Conservation (phyloP, 2,888 invertebrate species). For the Elysia crispata region DNA sequence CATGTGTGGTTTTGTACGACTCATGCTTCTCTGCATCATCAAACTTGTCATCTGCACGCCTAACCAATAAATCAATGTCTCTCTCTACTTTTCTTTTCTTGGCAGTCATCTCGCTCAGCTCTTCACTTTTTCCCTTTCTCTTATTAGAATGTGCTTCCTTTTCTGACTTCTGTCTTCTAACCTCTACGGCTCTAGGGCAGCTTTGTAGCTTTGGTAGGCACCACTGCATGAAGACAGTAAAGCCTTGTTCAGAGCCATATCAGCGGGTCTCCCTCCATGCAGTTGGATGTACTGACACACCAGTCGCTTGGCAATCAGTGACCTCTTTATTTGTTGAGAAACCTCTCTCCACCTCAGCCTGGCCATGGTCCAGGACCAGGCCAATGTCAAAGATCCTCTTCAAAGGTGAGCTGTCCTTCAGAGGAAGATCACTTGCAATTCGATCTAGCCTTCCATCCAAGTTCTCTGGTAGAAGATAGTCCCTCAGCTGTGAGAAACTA, state of each 20-base stretch:
- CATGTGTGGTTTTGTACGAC: background rate
- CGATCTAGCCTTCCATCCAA: too few relatives aligned
- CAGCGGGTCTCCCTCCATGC: background rate
- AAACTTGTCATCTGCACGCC: background rate
- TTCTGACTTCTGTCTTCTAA: too few relatives aligned
- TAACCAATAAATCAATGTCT: background rate
- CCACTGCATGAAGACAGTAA: slow-evolving; percentile 1
- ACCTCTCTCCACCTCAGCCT: background rate
- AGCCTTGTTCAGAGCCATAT: background rate
- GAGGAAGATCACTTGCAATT: too few relatives aligned
- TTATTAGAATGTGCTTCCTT: too few relatives aligned
- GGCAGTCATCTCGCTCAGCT: too few relatives aligned
- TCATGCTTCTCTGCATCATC: background rate
- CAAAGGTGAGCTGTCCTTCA: too few relatives aligned
- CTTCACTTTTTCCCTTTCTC: too few relatives aligned
- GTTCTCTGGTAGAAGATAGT: too few relatives aligned
- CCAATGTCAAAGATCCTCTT: background rate
- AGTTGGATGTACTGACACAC: background rate
- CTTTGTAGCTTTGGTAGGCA: background rate
- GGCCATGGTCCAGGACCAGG: background rate
- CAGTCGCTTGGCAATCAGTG: background rate
- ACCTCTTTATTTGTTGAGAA: slow-evolving; percentile 6
- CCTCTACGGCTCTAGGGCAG: background rate
- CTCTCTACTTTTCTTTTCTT: background rate
- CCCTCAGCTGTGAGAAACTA: too few relatives aligned